Percentiles rank a stretch among this genome's conserved stretches.
Conservation (phyloP, 2,888 invertebrate species). For the Orthonychiurus folsomi region DNA sequence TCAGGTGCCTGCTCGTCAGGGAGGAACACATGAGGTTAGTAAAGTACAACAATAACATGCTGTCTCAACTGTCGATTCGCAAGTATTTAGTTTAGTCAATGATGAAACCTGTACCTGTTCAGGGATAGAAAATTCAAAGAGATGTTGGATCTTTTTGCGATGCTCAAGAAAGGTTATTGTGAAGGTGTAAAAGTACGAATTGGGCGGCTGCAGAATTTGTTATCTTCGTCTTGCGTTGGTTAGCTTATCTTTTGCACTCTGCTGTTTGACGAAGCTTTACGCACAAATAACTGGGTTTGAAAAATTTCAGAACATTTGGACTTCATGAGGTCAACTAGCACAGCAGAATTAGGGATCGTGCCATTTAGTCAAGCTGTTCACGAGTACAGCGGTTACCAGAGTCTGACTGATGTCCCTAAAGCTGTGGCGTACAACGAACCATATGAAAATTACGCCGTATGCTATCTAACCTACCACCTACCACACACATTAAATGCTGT, state of each 20-base stretch:
- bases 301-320: constrained; percentile 96
- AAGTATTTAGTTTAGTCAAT: neutral
- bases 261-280: constrained; percentile 6
- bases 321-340: constrained; percentile 71
- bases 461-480: no score
- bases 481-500: no score
- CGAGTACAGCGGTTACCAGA: constrained; percentile 89
- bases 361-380: constrained; percentile 83
- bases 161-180: constrained; percentile 93
- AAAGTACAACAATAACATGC: neutral
- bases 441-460: constrained; percentile 46
- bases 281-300: constrained; percentile 33
- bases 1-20: constrained; percentile 84
- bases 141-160: constrained; percentile 90
- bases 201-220: constrained; percentile 86
- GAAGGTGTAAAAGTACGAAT: constrained; percentile 92
- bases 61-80: neutral
- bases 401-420: constrained; percentile 86
- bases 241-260: constrained; percentile 40
- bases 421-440: constrained; percentile 64
- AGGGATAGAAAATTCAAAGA: constrained; percentile 90
- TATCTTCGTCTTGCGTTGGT: constrained; percentile 96
- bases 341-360: constrained; percentile 63
- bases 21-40: constrained; percentile 84
- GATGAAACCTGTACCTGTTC: constrained; percentile 17